Evolutionary conservation across 2,113 vertebrate species (phyloP).

Genomic region (Charadrius vociferus): DNA sequence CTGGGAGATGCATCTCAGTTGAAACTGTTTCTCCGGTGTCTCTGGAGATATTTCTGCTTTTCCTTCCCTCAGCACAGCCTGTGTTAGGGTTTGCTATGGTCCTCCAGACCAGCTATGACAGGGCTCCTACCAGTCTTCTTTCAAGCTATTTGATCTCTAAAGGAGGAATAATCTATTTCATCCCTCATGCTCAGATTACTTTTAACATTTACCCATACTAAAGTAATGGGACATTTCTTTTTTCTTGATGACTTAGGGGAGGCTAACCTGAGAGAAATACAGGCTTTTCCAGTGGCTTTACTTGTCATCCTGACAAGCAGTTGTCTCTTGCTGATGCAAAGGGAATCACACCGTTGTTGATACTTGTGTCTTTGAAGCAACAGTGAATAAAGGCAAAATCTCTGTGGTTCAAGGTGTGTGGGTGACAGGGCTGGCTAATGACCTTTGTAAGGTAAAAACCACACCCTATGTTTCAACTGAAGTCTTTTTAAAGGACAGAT

Average conservation of each 20-base stretch:
- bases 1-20: not conserved
- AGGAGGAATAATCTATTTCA: not conserved
- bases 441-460: not conserved
- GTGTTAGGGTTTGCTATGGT: not conserved
- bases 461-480: not conserved
- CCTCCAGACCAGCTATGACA: not conserved
- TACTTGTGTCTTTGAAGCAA: not conserved
- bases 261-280: not conserved
- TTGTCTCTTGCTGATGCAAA: not conserved
- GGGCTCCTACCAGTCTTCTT: not conserved
- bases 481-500: not conserved
- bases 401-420: not conserved
- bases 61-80: not conserved
- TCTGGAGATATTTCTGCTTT: not conserved
- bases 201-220: not conserved
- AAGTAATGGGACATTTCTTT: not conserved
- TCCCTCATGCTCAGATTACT: not conserved
- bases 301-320: not conserved
- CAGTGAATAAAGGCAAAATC: not conserved
- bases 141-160: not conserved
- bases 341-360: not conserved
- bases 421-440: not conserved
- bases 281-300: not conserved
- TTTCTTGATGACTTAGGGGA: not conserved
- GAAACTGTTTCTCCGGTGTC: accelerated